Percentiles rank a stretch among this genome's conserved stretches.
phyloP scores from a whole-genome alignment of 30 jellyfish, hydroid and myxozoan genomes.

The Morbakka virulenta region DNA sequence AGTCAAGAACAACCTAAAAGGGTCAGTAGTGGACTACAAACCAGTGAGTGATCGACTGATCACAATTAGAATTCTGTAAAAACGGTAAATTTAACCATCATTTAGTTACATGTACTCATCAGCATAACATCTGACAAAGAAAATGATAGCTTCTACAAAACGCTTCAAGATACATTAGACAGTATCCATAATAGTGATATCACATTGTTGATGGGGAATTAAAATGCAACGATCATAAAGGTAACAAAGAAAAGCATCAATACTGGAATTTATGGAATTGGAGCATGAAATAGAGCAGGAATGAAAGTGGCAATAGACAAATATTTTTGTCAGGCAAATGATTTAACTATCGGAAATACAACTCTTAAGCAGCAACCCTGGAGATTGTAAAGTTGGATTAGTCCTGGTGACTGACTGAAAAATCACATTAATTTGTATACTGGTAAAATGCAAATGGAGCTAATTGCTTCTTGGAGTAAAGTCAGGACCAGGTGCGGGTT shows the following conservation, averaged over 20 bases:
- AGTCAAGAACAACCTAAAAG: conserved; percentile 10
- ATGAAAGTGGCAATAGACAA: too few species aligned
- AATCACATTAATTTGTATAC: not conserved
- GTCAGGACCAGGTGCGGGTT: too few species aligned
- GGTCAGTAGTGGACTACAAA: conserved; percentile 8
- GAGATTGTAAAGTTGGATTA: too few species aligned
- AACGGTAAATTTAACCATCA: not conserved
- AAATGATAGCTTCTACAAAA: too few species aligned
- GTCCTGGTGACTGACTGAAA: not conserved
- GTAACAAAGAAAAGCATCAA: conserved; percentile 1
- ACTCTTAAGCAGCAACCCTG: too few species aligned
- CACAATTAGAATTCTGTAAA: not conserved
- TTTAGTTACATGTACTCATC: not conserved
- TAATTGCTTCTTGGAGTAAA: not conserved
- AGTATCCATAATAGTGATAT: too few species aligned
- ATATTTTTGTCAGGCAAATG: too few species aligned
- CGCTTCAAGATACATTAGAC: too few species aligned
- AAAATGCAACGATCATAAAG: not conserved
- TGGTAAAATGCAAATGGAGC: not conserved
- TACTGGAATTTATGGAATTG: too few species aligned
- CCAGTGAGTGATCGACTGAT: conserved; percentile 4
- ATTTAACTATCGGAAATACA: too few species aligned
- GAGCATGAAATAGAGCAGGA: too few species aligned
- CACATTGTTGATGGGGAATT: conserved; percentile 13
- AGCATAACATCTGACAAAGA: conserved; percentile 2